A percentile compares a stretch with the other conserved stretches of the same genome.
Conservation (phyloP, 2,113 vertebrate genomes). For the Dunckerocampus dactyliophorus region DNA sequence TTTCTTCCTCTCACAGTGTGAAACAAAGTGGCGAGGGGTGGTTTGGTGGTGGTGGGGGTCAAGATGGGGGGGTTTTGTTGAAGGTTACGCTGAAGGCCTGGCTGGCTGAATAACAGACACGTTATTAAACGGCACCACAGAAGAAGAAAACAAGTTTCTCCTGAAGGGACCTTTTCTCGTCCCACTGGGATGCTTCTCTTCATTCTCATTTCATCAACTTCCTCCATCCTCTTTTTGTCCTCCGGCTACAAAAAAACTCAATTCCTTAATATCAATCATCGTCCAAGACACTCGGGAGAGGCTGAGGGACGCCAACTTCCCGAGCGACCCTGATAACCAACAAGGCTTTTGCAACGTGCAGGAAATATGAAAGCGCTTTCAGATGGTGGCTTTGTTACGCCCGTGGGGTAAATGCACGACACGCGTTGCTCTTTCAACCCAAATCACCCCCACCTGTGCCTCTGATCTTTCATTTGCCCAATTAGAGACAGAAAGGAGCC, state of each 20-base stretch:
- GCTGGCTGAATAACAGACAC: conserved; percentile 43
- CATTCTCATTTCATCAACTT: conserved; percentile 63
- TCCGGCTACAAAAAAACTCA: conserved; percentile 20
- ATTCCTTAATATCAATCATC: conserved; percentile 63
- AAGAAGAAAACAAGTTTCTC: conserved; percentile 33
- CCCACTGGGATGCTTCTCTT: conserved; percentile 46
- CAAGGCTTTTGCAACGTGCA: conserved; percentile 12
- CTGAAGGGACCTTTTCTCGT: conserved; percentile 53
- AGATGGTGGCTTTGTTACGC: conserved; percentile 63
- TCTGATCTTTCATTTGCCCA: conserved; percentile 68
- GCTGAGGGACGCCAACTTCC: neutral
- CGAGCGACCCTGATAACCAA: neutral
- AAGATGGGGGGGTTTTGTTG: neutral
- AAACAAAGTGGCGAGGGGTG: too few relatives aligned
- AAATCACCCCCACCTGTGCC: conserved; percentile 52
- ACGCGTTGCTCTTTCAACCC: conserved; percentile 64
- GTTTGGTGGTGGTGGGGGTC: too few relatives aligned
- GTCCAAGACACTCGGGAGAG: neutral
- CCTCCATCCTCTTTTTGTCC: conserved; percentile 30
- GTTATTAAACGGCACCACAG: conserved; percentile 42
- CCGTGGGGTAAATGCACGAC: conserved; percentile 59
- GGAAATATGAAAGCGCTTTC: conserved; percentile 42
- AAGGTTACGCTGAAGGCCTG: conserved; percentile 38
- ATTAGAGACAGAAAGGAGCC: conserved; percentile 51
- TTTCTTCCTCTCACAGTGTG: too few relatives aligned